phyloP scores from a whole-genome alignment of 2,888 invertebrate species.

The Seira musarum region DNA sequence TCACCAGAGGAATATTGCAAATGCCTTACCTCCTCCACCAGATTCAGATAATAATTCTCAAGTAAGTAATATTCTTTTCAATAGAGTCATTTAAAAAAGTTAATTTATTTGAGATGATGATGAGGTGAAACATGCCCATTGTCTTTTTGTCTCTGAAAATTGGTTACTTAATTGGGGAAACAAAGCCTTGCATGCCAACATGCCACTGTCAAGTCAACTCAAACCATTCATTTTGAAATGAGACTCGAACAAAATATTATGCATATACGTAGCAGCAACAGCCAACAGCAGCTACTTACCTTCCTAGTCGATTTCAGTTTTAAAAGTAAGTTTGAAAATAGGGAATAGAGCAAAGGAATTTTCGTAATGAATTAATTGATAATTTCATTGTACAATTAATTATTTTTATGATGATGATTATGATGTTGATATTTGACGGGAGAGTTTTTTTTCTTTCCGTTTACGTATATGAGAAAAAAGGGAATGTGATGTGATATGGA shows the following conservation, averaged over 20 bases:
- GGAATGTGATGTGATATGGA: not conserved
- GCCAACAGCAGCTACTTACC: no score
- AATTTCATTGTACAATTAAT: slow-evolving; percentile 6
- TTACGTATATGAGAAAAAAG: not conserved
- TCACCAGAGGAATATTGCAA: slow-evolving; percentile 67
- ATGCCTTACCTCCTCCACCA: slow-evolving; percentile 67
- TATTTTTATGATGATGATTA: slow-evolving; percentile 14
- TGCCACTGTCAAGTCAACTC: no score
- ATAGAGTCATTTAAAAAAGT: not conserved
- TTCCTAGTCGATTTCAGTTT: not conserved
- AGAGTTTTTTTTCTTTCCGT: slow-evolving; percentile 34
- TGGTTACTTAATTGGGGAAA: no score
- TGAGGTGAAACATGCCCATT: not conserved
- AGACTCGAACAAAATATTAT: no score
- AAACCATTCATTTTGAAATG: no score
- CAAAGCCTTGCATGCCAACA: no score
- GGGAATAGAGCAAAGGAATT: not conserved
- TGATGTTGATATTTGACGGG: slow-evolving; percentile 4
- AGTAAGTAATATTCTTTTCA: no score
- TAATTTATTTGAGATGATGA: no score
- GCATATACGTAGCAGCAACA: no score
- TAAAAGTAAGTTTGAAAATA: not conserved
- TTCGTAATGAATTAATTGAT: slow-evolving; percentile 24
- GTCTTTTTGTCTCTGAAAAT: not conserved
- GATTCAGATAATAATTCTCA: slow-evolving; percentile 68